These are phyloP conservation scores for Poeciliopsis turneri DNA, from an alignment of 2,797 vertebrate species.

Conservation along the genomic window DNA sequence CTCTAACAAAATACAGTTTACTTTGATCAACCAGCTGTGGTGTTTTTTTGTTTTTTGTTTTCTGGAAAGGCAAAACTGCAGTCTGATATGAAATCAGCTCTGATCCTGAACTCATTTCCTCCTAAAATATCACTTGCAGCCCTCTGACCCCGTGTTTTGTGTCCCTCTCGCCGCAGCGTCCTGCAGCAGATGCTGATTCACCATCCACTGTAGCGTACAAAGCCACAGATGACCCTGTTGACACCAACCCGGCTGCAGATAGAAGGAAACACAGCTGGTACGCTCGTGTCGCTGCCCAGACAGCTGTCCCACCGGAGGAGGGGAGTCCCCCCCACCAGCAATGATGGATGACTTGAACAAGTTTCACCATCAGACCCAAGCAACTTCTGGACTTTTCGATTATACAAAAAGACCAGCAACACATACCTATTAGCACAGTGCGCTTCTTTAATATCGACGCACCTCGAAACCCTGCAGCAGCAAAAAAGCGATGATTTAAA, in stretches of 20 bases:
- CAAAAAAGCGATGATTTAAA: neutral
- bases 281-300: conserved; percentile 61
- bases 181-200: conserved; percentile 22
- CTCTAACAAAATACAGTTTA: neutral
- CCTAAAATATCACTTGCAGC: conserved; percentile 43
- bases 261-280: conserved; percentile 59
- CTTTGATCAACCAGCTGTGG: neutral
- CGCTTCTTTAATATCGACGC: neutral
- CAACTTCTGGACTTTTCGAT: conserved; percentile 53
- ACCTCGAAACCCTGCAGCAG: neutral
- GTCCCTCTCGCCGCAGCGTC: conserved; percentile 16
- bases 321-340: conserved; percentile 36
- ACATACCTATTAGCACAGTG: conserved; percentile 12
- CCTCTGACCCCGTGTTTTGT: conserved; percentile 42
- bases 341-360: conserved; percentile 71
- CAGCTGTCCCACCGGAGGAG: conserved; percentile 76
- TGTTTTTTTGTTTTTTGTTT: neutral
- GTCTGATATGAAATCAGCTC: conserved; percentile 44
- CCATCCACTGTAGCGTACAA: conserved; percentile 46
- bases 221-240: conserved; percentile 62
- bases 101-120: conserved; percentile 57
- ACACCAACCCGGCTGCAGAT: conserved; percentile 65
- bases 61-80: conserved; percentile 18
- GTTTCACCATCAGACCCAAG: conserved; percentile 48
- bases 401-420: conserved; percentile 5